Percentiles rank a stretch among this genome's conserved stretches.
These are phyloP conservation scores for Ceyx cyanopectus DNA, from an alignment of 2,113 vertebrate genomes.

Conservation along the genomic window DNA sequence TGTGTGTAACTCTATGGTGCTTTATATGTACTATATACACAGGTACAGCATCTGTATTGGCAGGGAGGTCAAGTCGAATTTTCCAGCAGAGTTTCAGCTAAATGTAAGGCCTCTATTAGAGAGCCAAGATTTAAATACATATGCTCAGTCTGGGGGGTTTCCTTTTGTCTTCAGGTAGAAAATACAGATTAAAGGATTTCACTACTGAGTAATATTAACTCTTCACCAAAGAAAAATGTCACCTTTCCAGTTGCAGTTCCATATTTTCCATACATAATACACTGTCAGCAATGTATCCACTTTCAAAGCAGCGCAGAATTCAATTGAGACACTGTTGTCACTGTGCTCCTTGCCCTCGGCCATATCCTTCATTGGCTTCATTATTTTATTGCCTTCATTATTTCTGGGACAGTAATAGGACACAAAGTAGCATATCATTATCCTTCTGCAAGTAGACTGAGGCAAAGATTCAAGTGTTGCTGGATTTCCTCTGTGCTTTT, in stretches of 20 bases:
- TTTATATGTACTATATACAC: not conserved
- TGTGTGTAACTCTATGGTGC: not conserved
- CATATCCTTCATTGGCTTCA: constrained; percentile 52
- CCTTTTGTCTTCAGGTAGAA: not conserved
- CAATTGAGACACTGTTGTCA: constrained; percentile 7
- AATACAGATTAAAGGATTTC: not conserved
- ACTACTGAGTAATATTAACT: not conserved
- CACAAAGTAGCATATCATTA: constrained; percentile 25
- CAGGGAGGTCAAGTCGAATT: not conserved
- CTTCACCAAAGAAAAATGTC: not conserved
- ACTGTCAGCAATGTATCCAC: not conserved
- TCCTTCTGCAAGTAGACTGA: constrained; percentile 40
- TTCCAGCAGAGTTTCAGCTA: not conserved
- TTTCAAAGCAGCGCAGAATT: constrained; percentile 25
- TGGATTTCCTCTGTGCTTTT: constrained; percentile 12
- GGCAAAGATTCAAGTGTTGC: constrained; percentile 4
- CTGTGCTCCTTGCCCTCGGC: constrained; percentile 62
- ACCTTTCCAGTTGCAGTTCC: not conserved
- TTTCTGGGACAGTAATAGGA: constrained; percentile 47
- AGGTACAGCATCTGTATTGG: not conserved
- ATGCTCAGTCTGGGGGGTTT: not conserved
- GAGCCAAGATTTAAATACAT: not conserved
- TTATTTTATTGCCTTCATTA: constrained; percentile 68
- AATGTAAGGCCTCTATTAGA: not conserved
- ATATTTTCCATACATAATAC: not conserved